Evolutionary conservation across 92 coral and sea anemone genomes (phyloP).

Genomic region (Porites lobata): DNA sequence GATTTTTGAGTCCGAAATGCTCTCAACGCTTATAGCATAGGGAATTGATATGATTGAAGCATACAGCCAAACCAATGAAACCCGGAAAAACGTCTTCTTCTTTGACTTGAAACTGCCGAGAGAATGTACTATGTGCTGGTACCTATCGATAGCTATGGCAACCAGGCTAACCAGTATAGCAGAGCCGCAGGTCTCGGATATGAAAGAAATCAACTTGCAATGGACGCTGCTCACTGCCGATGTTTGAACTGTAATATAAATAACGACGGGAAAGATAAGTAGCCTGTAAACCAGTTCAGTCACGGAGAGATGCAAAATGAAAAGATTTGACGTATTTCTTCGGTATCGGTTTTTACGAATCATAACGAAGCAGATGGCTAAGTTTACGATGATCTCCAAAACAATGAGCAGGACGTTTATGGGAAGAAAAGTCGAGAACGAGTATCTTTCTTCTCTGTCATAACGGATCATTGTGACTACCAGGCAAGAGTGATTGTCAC

Average conservation of each 20-base stretch:
- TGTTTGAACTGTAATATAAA: conserved; percentile 13
- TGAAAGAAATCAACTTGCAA: conserved; percentile 7
- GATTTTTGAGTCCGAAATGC: conserved; percentile 34
- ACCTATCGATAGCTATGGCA: conserved; percentile 60
- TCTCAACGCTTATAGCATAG: conserved; percentile 40
- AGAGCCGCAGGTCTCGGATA: conserved; percentile 10
- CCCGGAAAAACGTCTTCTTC: conserved; percentile 30
- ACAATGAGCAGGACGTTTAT: neutral
- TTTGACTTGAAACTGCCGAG: conserved; percentile 48
- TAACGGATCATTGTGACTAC: neutral
- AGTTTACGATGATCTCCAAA: conserved; percentile 3
- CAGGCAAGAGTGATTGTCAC: neutral
- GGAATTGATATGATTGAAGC: conserved; percentile 56
- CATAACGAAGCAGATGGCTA: neutral
- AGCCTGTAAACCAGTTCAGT: conserved; percentile 28
- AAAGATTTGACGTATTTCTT: conserved; percentile 36
- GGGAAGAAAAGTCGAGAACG: neutral
- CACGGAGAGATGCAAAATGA: conserved; percentile 35
- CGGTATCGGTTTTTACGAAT: conserved; percentile 12
- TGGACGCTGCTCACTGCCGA: neutral
- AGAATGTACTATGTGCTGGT: conserved; percentile 69
- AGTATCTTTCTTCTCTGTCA: neutral
- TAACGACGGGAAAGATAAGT: conserved; percentile 21
- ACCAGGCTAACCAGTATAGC: conserved; percentile 42
- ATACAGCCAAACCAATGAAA: conserved; percentile 58